phyloP scores from a whole-genome alignment of 2,113 vertebrate genomes.

The Lota lota region DNA sequence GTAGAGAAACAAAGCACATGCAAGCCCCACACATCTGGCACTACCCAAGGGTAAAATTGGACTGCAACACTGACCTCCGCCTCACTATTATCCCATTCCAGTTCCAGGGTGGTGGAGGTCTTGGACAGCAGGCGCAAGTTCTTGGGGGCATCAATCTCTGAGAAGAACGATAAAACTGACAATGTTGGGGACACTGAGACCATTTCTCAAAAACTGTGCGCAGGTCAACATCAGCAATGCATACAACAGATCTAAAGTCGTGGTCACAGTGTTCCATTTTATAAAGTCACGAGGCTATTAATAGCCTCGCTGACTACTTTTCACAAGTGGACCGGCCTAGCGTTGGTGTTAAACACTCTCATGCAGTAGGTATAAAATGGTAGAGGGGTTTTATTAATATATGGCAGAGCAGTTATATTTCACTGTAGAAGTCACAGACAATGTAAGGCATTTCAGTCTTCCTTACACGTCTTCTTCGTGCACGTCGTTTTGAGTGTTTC shows the following conservation, averaged over 20 bases:
- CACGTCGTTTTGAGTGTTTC: too few relatives aligned
- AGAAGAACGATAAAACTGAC: constrained; percentile 74
- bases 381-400: too few relatives aligned
- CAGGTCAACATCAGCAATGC: constrained; percentile 41
- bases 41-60: neutral
- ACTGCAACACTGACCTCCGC: constrained; percentile 69
- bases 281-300: neutral
- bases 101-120: constrained; percentile 81
- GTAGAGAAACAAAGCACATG: too few relatives aligned
- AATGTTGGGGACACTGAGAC: constrained; percentile 70
- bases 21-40: too few relatives aligned
- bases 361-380: too few relatives aligned
- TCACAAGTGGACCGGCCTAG: too few relatives aligned
- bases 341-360: too few relatives aligned
- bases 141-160: constrained; percentile 96
- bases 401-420: too few relatives aligned
- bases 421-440: too few relatives aligned
- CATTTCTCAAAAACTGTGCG: constrained; percentile 54
- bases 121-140: constrained; percentile 84
- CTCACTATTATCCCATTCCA: constrained; percentile 97
- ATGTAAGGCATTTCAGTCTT: too few relatives aligned
- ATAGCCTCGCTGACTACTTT: too few relatives aligned
- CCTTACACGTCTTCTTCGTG: too few relatives aligned
- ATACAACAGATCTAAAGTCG: constrained; percentile 16
- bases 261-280: neutral